Base-by-base conservation (phyloP, 2,888 invertebrate species). In the Trilocha varians region DNA sequence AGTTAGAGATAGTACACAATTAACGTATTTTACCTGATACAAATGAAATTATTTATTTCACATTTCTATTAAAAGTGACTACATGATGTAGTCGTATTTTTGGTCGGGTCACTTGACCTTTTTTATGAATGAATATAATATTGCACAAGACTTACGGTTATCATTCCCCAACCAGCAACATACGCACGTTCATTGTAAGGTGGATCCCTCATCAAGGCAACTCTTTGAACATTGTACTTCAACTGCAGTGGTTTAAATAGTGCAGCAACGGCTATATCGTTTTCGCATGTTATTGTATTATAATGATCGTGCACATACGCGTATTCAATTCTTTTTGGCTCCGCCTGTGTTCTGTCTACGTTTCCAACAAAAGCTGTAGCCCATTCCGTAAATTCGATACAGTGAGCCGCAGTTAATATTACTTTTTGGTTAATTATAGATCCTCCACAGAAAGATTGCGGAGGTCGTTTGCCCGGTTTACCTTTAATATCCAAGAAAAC, bases 161-260 rank as follows among this genome's bases (percentile, higher is more conserved):
- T 38, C 0, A 51, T 0, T 6, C 62, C 62, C 62, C 62, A 65
- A 5, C 62, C 64, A 14, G 58, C 53, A 6, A 62, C 47, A 15
- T 39, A 35, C 2, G 50, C 61, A 0, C 17, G 2, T 18, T 43
- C 40, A 6, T 32, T 15, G 1, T 39, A 17, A 1, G 55, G 55
- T 11, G 56, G 51, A 3, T 43, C 32, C 13, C 38, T 49, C 41
- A 48, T 40, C n/a, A 64, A 4, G 3, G 43, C 38, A 4, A 60
- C 48, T 38, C 55, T 54, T 18, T 49, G 45, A 11, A 6, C 6
- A 2, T 25, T 25, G 8, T 6, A 6, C 8, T 11, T 25, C 11
- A 25, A 11, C 3, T 3, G 6, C 11, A 25, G 11, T 2, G 6
- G 3, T 25, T 6, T 25, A 9, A 9, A 9, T 3, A 25, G 25